Base-by-base conservation (phyloP, 2,888 invertebrate species). In the Rhorus exstirpatorius region DNA sequence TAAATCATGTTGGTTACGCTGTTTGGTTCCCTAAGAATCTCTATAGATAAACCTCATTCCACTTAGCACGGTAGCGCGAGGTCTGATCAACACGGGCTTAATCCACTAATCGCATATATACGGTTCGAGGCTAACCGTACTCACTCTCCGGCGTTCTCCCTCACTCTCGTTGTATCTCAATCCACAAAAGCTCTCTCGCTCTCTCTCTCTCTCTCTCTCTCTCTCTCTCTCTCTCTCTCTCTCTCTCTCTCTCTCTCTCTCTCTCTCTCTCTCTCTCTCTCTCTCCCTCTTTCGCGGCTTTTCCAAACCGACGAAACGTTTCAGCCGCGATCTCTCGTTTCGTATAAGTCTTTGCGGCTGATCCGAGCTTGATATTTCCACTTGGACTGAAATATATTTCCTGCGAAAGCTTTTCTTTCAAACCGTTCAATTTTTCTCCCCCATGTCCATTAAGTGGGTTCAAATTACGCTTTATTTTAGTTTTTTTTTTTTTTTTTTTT, bases 81-180 rank as follows among this genome's bases (percentile, higher is more conserved):
- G 80, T 75, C 80, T 80, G 80, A 80, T 80, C 80, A 80, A 75
- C 80, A 68, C 75, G 38, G 70, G 12, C 58, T 80, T 70, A 75
- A 80, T 77, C 81, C 58, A 77, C 77, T 67, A 77, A 76, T 77
- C 81, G 77, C 77, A 49, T 72, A 68, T 72, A 68, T 72, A 72
- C 53, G 46, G 26, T 63, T 46, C 35, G 53, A 53, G 70, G 76
- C 80, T 41, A 74, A 74, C 61, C 79, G 55, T 53, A 12, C 79
- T 55, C 58, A 41, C 76, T 79, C 72, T 68, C 31, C 61, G 12
- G 24, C 3, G 8, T n/a, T 61, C 61, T 35, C 26, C 82, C 72
- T 86, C 83, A 78, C 78, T 77, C 77, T 60, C 12, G n/a, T 38
- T 41, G 55, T 53, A 53, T 70, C n/a, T 80, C 77, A 51, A 68